These are phyloP conservation scores for Hycleus phaleratus DNA, from an alignment of 1,140 invertebrate genomes.

Conservation along the genomic window DNA sequence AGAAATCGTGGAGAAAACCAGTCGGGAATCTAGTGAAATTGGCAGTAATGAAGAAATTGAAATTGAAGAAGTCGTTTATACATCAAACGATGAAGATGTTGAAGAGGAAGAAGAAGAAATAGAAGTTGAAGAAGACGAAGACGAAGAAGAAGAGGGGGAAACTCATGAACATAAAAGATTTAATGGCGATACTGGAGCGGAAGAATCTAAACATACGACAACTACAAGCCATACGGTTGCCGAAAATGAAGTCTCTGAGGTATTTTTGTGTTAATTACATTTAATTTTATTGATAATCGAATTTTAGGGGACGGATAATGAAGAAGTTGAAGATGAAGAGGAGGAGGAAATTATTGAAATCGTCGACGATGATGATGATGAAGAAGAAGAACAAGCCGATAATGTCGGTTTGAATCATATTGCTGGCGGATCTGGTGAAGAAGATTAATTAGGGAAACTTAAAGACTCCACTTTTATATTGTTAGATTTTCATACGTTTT, in stretches of 20 bases:
- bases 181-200: conserved; percentile 11
- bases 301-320: conserved; percentile 13
- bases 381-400: conserved; percentile 8
- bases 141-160: conserved; percentile 29
- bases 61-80: conserved; percentile 9
- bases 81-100: conserved; percentile 23
- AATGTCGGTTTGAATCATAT: conserved; percentile 4
- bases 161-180: conserved; percentile 7
- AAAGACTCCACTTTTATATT: too few species aligned
- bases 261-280: conserved; percentile 4
- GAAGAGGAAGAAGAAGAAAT: conserved; percentile 27
- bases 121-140: conserved; percentile 27
- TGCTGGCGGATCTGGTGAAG: conserved; percentile 3
- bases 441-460: not conserved
- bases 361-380: conserved; percentile 11
- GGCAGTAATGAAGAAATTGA: conserved; percentile 15
- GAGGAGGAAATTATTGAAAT: conserved; percentile 4
- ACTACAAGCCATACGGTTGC: conserved; percentile 18
- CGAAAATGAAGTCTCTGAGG: conserved; percentile 29
- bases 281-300: not conserved
- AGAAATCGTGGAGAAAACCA: not conserved
- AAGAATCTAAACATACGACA: conserved; percentile 26
- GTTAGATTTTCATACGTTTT: too few species aligned
- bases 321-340: conserved; percentile 14
- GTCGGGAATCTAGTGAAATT: not conserved